Evolutionary conservation across 2,113 vertebrate genomes (phyloP).

Genomic region (Egretta garzetta): DNA sequence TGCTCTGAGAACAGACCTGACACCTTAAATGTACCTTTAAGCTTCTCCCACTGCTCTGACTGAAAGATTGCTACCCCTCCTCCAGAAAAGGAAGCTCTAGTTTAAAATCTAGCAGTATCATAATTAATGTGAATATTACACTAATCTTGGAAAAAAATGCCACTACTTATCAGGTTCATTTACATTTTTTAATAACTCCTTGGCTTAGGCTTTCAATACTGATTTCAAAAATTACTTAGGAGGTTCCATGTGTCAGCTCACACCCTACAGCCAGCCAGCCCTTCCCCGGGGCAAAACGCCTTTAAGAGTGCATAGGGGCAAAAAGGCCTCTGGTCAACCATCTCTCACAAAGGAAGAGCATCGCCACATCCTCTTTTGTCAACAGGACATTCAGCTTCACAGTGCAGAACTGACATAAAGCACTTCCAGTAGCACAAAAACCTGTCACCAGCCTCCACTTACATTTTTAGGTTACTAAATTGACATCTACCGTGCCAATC

Average conservation of each 20-base stretch:
- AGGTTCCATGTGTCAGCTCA: not conserved
- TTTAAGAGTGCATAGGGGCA: not conserved
- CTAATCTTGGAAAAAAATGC: not conserved
- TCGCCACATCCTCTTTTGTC: accelerated
- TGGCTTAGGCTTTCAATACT: not conserved
- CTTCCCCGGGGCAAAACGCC: not conserved
- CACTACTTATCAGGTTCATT: not conserved
- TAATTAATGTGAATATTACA: not conserved
- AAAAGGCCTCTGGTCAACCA: accelerated
- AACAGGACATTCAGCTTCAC: not conserved
- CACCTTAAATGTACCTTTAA: not conserved
- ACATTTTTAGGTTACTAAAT: not conserved
- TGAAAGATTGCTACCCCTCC: not conserved
- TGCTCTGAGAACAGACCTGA: not conserved
- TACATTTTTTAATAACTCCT: constrained; percentile 34
- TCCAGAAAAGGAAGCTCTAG: not conserved
- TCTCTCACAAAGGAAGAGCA: not conserved
- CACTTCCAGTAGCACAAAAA: not conserved
- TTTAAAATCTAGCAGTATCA: constrained; percentile 6
- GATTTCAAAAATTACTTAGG: not conserved
- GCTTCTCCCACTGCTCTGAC: not conserved
- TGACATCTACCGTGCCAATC: not conserved
- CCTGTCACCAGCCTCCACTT: not conserved
- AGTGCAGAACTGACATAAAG: not conserved
- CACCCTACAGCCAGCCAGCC: not conserved